Base-by-base conservation (phyloP, 35 echinoderm and acorn worm species). In the Amphiura filiformis region DNA sequence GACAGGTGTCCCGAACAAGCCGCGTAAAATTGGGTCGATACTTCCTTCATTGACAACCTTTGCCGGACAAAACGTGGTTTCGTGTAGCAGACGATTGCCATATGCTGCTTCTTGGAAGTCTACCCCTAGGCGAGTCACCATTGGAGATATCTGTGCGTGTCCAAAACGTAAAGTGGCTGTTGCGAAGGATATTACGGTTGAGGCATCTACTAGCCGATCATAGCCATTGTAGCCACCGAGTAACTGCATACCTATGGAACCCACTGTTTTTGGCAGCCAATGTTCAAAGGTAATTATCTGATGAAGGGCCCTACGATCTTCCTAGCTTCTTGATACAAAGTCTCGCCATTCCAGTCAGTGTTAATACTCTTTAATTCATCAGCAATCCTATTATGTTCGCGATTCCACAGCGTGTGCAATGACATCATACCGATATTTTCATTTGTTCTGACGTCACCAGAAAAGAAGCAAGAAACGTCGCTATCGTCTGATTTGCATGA, bases 91-190 rank as follows among this genome's bases (percentile, higher is more conserved):
- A n/a, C n/a, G n/a, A n/a, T 70, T 70, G 26, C 61, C 61, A n/a
- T n/a, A n/a, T 2, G 9, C 7, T 3, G 11, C 15, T n/a, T 70
- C 61, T 70, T 70, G 61, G 26, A 70, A 70, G 26, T 70, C 61
- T 13, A 23, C 7, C 26, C 61, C 61, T 13, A 70, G 82, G 33
- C 96, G 81, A 0, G 56, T 35, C 11, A 94, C 32, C 12, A 85
- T 65, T 0, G 56, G 34, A 18, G 77, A 65, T 35, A 98, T 84
- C 38, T 92, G n/a, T n/a, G n/a, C 17, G 28, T 70, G 61, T 15
- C 61, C 61, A 70, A 70, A 70, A 3, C 61, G 61, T 13, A 70
- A 70, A 4, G 61, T n/a, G 2, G 61, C 61, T 3, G 61, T 70
- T 2, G 61, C 61, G 26, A 70, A 70, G 17, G 4, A 1, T 2